Conservation (phyloP, 2,113 vertebrate genomes). For the Rissa tridactyla region DNA sequence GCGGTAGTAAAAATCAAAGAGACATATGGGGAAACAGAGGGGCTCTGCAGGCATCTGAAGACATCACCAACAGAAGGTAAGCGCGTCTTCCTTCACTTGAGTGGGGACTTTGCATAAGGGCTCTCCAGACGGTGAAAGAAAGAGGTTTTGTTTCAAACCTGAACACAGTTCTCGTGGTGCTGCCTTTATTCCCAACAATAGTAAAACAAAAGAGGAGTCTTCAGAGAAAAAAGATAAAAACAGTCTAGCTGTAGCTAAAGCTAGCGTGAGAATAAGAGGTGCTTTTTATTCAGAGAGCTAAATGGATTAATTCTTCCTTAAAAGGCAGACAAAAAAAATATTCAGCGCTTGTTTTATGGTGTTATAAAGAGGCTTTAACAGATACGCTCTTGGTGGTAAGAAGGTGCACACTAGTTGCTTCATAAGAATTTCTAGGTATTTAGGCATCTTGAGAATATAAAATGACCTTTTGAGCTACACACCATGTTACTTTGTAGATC, state of each 20-base stretch:
- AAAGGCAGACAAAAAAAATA: not conserved
- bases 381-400: not conserved
- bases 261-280: not conserved
- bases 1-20: constrained; percentile 98
- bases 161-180: not conserved
- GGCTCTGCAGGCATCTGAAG: constrained; percentile 92
- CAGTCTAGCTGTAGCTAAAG: not conserved
- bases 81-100: not conserved
- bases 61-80: constrained; percentile 96
- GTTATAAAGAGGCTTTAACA: not conserved
- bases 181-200: not conserved
- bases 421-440: not conserved
- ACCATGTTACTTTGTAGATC: not conserved
- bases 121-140: not conserved
- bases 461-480: not conserved
- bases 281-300: not conserved
- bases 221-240: not conserved
- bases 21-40: constrained; percentile 90
- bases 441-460: not conserved
- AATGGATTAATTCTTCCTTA: not conserved
- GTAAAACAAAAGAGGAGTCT: not conserved
- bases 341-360: not conserved
- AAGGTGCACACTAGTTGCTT: not conserved
- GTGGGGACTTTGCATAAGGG: not conserved
- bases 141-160: not conserved